Conservation (phyloP, 2,797 vertebrate genomes). For the Aeoliscus strigatus region DNA sequence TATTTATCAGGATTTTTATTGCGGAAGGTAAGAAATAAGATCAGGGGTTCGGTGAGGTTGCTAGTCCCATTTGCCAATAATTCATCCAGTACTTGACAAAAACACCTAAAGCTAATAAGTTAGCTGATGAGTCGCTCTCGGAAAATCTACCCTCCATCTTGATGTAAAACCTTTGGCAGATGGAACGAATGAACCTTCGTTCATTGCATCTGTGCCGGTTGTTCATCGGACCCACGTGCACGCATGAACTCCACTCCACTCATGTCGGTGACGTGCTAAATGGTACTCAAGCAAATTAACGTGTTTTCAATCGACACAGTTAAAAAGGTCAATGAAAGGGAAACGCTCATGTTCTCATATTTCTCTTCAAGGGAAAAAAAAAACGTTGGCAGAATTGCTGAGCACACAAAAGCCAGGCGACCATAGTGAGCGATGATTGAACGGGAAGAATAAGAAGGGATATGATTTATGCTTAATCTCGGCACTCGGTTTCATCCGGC, state of each 20-base stretch:
- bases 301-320: slow-evolving; percentile 15
- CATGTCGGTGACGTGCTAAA: slow-evolving; percentile 2
- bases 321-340: slow-evolving; percentile 7
- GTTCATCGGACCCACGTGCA: slow-evolving; percentile 4
- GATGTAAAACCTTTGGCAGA: not conserved
- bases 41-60: no score
- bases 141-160: no score
- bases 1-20: no score
- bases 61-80: no score
- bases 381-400: slow-evolving; percentile 23
- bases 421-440: slow-evolving; percentile 43
- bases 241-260: slow-evolving; percentile 7
- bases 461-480: slow-evolving; percentile 62
- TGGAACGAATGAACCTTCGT: not conserved
- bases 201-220: not conserved
- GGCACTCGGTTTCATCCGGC: slow-evolving; percentile 55
- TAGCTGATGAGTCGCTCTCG: no score
- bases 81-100: no score
- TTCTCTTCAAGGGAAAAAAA: slow-evolving; percentile 13
- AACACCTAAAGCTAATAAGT: no score
- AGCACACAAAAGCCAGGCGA: slow-evolving; percentile 44
- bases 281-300: not conserved
- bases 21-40: no score
- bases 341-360: slow-evolving; percentile 21
- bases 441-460: slow-evolving; percentile 32